Evolutionary conservation across 1,140 invertebrate species (phyloP).

Genomic region (Drosophila truncata): DNA sequence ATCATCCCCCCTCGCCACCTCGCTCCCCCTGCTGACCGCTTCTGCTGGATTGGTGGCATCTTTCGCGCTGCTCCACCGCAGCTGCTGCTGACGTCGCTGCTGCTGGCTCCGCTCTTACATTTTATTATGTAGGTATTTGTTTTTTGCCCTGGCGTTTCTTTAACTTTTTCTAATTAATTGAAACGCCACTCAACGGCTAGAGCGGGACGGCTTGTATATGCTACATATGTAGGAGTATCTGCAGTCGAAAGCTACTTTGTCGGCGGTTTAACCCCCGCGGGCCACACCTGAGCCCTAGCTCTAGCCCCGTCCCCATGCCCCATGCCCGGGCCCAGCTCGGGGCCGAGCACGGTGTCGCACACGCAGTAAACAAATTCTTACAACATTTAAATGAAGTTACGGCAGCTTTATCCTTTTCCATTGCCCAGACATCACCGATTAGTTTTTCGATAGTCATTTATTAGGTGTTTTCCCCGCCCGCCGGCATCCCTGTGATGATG

Average conservation of each 20-base stretch:
- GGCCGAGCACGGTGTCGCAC: constrained; percentile 52
- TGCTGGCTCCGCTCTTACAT: constrained; percentile 77
- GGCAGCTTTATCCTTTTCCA: constrained; percentile 42
- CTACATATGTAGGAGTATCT: constrained; percentile 44
- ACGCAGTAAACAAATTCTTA: constrained; percentile 77
- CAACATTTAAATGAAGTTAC: constrained; percentile 78
- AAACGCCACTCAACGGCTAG: constrained; percentile 73
- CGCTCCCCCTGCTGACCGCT: constrained; percentile 53
- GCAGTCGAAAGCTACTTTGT: constrained; percentile 52
- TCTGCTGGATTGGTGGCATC: constrained; percentile 75
- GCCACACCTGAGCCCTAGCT: background rate
- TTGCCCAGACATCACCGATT: constrained; percentile 39
- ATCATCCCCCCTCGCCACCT: constrained; percentile 24
- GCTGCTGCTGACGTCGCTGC: constrained; percentile 42
- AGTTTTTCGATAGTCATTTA: constrained; percentile 54
- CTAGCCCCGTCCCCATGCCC: background rate
- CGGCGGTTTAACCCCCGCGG: constrained; percentile 30
- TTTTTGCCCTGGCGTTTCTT: constrained; percentile 69
- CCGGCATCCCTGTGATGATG: background rate
- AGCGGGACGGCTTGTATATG: constrained; percentile 44
- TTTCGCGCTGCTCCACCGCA: constrained; percentile 58
- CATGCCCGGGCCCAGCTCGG: background rate
- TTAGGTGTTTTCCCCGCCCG: constrained; percentile 26
- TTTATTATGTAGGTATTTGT: constrained; percentile 82
- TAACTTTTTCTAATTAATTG: constrained; percentile 84